These are phyloP conservation scores for Folsomia candida DNA, from an alignment of 2,888 invertebrate species.

Conservation along the genomic window DNA sequence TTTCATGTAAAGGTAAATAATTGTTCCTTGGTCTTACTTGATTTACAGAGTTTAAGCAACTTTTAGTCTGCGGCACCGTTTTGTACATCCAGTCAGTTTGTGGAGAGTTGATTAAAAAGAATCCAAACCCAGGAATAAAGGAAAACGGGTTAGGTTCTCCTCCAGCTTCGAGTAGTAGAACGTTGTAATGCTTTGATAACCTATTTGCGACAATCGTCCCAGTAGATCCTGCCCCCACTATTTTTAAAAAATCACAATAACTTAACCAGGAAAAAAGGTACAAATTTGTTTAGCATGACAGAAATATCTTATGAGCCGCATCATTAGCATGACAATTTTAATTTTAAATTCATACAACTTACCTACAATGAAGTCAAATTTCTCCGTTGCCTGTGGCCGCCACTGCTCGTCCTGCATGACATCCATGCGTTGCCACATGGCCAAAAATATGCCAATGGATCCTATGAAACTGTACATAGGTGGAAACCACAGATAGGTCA, in stretches of 20 bases:
- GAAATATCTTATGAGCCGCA: too few relatives aligned
- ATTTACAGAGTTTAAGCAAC: constrained; percentile 33
- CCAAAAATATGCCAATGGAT: constrained; percentile 3
- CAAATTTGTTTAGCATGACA: too few relatives aligned
- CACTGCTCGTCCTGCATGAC: constrained; percentile 12
- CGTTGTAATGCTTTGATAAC: constrained; percentile 15
- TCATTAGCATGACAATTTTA: too few relatives aligned
- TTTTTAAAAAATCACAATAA: background rate
- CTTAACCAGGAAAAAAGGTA: background rate
- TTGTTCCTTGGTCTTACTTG: constrained; percentile 3
- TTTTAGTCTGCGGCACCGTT: constrained; percentile 20
- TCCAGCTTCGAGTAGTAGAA: constrained; percentile 31
- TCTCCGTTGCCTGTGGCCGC: background rate
- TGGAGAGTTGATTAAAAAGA: constrained; percentile 29
- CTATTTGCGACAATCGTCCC: constrained; percentile 30
- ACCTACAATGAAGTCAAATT: constrained; percentile 14
- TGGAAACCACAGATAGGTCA: constrained; percentile 5
- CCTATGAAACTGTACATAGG: constrained; percentile 1
- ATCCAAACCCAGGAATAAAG: constrained; percentile 29
- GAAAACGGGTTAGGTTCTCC: constrained; percentile 36
- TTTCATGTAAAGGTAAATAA: too few relatives aligned
- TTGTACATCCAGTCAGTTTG: constrained; percentile 32
- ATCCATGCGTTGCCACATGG: constrained; percentile 10
- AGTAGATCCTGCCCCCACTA: constrained; percentile 32
- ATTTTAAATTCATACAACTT: background rate